These are phyloP conservation scores for Halichoerus grypus DNA, from an alignment of 2,113 vertebrate genomes.

Conservation along the genomic window DNA sequence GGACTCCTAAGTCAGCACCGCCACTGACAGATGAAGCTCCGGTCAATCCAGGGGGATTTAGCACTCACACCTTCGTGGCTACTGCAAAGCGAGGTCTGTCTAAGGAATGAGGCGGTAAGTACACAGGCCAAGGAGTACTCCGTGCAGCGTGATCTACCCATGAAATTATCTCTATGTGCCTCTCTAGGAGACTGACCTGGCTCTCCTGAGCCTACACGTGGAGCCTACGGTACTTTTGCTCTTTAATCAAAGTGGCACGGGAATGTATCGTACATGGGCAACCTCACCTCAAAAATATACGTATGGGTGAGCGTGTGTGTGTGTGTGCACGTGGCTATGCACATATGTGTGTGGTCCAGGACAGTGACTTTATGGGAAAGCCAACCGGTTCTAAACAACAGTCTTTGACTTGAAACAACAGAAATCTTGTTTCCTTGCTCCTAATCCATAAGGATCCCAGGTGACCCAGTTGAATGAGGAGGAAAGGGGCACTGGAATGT, in stretches of 20 bases:
- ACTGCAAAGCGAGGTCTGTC: not conserved
- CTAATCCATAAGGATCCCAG: not conserved
- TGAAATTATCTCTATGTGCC: rapidly evolving
- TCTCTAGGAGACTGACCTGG: not conserved
- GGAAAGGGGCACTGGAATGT: not conserved
- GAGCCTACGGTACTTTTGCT: not conserved
- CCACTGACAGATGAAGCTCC: too few species aligned
- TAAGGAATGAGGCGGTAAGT: rapidly evolving
- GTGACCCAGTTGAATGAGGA: not conserved
- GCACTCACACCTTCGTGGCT: rapidly evolving
- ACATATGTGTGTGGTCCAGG: not conserved
- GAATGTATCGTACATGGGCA: not conserved
- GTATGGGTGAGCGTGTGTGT: rapidly evolving
- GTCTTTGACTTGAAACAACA: not conserved
- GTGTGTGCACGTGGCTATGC: rapidly evolving
- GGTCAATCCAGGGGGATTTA: rapidly evolving
- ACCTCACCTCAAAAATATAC: not conserved
- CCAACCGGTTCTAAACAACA: not conserved
- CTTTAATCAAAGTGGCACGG: not conserved
- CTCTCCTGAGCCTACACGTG: not conserved
- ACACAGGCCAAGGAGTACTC: rapidly evolving
- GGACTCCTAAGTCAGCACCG: not conserved
- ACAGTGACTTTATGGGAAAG: not conserved
- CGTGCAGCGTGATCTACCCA: rapidly evolving
- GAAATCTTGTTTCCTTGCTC: not conserved